Base-by-base conservation (phyloP, 2,113 vertebrate genomes). In the Apeltes quadracus region DNA sequence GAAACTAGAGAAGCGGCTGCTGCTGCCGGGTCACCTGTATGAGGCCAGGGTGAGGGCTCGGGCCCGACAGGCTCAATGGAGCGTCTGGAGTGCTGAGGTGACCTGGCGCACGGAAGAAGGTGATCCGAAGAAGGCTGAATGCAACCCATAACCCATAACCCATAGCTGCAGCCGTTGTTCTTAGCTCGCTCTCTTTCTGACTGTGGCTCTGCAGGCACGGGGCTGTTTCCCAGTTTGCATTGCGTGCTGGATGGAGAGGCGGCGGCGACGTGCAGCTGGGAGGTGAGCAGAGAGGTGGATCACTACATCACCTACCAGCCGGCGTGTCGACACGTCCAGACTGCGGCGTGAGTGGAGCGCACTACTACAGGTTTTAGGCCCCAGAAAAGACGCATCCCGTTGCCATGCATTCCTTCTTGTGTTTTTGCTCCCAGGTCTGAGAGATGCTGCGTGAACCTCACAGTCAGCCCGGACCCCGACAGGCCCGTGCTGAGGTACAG, bases 221-320 rank as follows among this genome's bases (percentile, higher is more conserved):
- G 32, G 32, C 81, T 78, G 57, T 1, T 56, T 50, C 88, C 87
- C 69, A 80, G 44, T 7, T 59, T 92, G 69, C 57, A 86, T 8
- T 93, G 92, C 77, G 84, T 91, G 25, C 79, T 91, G 77, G 79
- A 75, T 0, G 75, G 78, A 41, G 88, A 90, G 38, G 48, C 8
- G 53, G 57, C 69, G 59, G 88, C 86, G 67, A 64, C 7, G 12
- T 93, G 92, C 27, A 90, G 84, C 79, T 93, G 92, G 92, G 77
- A 91, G 64, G 72, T 92, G 63, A 91, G 67, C 80, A 80, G 25
- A 66, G 83, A 85, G 22, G 59, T 81, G 77, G 86, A 79, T 36
- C 56, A 79, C 23, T 65, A 82, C 61, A 44, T 92, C 34, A 81
- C 77, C 70, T 90, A 91, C 85, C 77, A 86, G 72, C 89, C 93